These are phyloP conservation scores for Hylyphantes graminicola DNA, from an alignment of 1,140 invertebrate species.

Conservation along the genomic window DNA sequence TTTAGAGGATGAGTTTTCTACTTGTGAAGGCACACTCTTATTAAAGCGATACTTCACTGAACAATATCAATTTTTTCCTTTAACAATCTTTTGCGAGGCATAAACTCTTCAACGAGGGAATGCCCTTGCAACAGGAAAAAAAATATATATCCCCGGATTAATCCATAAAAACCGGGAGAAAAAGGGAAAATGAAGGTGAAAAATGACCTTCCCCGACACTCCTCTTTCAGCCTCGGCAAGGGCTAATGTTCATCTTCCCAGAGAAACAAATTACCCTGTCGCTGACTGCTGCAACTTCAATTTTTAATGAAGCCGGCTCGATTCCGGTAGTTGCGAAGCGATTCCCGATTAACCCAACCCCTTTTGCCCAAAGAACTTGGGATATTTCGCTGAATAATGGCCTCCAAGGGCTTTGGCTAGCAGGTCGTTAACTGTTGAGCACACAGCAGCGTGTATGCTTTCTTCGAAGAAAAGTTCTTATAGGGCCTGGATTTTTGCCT, in stretches of 20 bases:
- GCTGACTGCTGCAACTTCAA: not conserved
- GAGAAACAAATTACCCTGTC: not conserved
- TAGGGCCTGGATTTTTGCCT: not conserved
- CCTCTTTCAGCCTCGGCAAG: not conserved
- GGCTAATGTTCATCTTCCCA: constrained; percentile 5
- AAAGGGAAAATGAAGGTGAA: not conserved
- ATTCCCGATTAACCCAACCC: not conserved
- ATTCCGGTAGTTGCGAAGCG: constrained; percentile 3
- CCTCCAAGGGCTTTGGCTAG: not conserved
- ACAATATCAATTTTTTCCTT: no score
- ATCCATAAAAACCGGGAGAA: not conserved
- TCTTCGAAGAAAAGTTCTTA: no score
- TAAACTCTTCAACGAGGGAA: no score
- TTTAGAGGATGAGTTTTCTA: no score
- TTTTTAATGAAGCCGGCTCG: not conserved
- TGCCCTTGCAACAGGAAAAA: not conserved
- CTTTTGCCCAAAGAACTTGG: not conserved
- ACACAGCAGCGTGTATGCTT: no score
- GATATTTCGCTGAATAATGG: not conserved
- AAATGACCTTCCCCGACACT: not conserved
- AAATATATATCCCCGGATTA: not conserved
- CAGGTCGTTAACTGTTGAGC: constrained; percentile 7
- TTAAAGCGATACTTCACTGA: no score
- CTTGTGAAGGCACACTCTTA: no score
- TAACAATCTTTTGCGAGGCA: no score